Conservation (phyloP, 2,113 vertebrate genomes). For the Gnathonemus echidnorhynchus region DNA sequence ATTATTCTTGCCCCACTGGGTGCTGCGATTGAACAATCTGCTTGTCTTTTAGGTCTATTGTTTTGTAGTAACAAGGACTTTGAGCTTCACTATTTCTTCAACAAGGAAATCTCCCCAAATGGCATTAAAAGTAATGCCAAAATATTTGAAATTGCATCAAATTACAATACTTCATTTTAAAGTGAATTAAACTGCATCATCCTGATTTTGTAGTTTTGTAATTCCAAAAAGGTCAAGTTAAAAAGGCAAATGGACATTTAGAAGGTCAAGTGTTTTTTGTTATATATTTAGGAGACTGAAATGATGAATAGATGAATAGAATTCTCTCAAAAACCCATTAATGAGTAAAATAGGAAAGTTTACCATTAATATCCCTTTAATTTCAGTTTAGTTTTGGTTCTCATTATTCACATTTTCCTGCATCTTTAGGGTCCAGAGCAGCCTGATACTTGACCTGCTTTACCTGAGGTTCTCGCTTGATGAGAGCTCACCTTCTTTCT, state of each 20-base stretch:
- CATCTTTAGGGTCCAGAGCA: background rate
- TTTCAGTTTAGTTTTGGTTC: background rate
- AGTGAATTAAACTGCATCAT: background rate
- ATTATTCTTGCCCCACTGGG: background rate
- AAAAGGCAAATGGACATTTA: slow-evolving; percentile 15
- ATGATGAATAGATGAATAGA: background rate
- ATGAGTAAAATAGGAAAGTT: background rate
- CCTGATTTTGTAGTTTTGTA: background rate
- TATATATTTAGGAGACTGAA: background rate
- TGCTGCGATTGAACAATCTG: background rate
- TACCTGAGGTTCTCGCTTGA: background rate
- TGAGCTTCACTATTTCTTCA: background rate
- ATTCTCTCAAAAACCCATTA: background rate
- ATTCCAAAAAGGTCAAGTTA: slow-evolving; percentile 12
- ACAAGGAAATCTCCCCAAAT: background rate
- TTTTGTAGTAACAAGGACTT: background rate
- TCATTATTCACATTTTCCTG: background rate
- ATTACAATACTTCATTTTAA: background rate
- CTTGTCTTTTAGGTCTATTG: background rate
- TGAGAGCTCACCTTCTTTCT: background rate
- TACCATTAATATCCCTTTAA: background rate
- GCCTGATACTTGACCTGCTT: background rate
- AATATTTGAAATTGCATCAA: background rate
- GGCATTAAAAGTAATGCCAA: background rate
- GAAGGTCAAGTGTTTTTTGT: background rate